Percentiles rank a stretch among this genome's conserved stretches.
Conservation (phyloP, 2,888 invertebrate genomes). For the Mylabris sibirica region DNA sequence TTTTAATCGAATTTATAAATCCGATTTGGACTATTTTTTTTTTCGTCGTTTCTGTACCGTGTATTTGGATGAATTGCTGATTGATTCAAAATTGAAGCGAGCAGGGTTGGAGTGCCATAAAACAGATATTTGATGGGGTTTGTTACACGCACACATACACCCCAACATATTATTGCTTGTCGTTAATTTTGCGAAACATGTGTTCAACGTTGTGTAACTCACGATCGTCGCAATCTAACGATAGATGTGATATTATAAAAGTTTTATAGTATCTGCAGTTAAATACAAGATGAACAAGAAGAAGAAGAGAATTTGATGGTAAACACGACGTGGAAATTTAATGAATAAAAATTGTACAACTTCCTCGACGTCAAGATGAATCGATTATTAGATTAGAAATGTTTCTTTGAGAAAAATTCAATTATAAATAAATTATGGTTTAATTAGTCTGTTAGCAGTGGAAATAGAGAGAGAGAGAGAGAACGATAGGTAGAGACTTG, state of each 20-base stretch:
- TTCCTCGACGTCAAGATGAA: too few species aligned
- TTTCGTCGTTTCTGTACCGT: too few species aligned
- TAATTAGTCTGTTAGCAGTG: not conserved
- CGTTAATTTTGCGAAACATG: conserved; percentile 45
- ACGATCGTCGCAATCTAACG: conserved; percentile 32
- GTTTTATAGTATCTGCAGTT: conserved; percentile 20
- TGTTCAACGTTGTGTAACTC: conserved; percentile 42
- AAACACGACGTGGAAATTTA: not conserved
- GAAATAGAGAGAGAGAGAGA: not conserved
- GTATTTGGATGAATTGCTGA: too few species aligned
- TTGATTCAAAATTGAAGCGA: not conserved
- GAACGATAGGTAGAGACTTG: not conserved
- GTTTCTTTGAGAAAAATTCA: not conserved
- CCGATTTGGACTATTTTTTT: not conserved
- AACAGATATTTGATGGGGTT: conserved; percentile 31
- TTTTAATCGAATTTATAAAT: not conserved
- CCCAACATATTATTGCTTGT: conserved; percentile 34
- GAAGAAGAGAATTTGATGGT: not conserved
- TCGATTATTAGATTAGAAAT: not conserved
- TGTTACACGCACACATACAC: conserved; percentile 29
- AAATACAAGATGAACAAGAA: not conserved
- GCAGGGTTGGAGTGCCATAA: conserved; percentile 16
- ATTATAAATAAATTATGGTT: not conserved
- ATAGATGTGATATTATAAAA: conserved; percentile 26
- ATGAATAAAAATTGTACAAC: too few species aligned